Evolutionary conservation across 2,113 vertebrate species (phyloP), one percentile per base, ranked within the genome.

Genomic region (Gobio gobio): DNA sequence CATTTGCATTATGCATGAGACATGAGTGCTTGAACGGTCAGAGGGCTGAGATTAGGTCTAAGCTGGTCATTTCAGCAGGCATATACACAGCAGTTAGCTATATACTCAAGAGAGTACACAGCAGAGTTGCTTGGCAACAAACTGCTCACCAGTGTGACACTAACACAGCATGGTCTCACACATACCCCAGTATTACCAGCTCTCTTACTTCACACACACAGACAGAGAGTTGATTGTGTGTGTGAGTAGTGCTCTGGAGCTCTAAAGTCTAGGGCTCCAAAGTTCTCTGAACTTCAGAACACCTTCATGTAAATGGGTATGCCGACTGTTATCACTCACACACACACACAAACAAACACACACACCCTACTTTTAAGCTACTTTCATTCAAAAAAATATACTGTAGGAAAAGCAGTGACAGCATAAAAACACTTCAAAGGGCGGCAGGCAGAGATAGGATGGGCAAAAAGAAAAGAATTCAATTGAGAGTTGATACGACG

Each of bases 371-470:
- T 49, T 63, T 64, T 13, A 64, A 66, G 64, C 18, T 54, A 68
- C 74, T 87, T 75, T 83, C 33, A 56, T 47, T 82, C 73, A 56
- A 54, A 45, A 45, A 73, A 40, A 26, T 66, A 72, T 78, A 85
- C 82, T 83, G 63, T 74, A 83, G 72, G 58, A 70, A 84, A 77
- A 82, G 73, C 63, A 47, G 45, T 85, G 78, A 78, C 85, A 85
- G 83, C 61, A 74, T 76, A 83, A 85, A 85, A 80, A 80, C 86
- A 83, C 73, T 78, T 89, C 85, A 85, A 87, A 89, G 68, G 20
- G 47, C 51, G 43, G 77, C 64, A 83, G 75, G 40, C 81, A 29
- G 12, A 22, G 20, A 26, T 51, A 68, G 14, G 36, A 54, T 6
- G 36, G 20, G 36, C 40, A 49, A 75, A 79, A 76, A 26, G 51